phyloP scores from a whole-genome alignment of 2,888 invertebrate species.

The Theretra japonica region DNA sequence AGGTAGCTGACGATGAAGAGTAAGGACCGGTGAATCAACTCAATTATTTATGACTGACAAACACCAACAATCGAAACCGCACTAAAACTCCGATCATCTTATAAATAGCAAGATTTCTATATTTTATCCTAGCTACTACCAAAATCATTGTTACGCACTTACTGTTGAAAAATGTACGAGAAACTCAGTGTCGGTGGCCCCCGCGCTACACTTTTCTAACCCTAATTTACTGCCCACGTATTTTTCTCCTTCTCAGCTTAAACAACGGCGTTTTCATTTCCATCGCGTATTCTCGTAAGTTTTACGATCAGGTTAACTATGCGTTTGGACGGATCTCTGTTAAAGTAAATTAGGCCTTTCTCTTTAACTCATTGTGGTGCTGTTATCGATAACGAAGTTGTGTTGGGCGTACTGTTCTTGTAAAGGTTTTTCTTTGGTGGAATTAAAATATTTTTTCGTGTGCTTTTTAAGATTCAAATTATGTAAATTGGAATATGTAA shows the following conservation, averaged over 20 bases:
- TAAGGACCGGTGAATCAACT: too few species aligned
- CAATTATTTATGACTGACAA: too few species aligned
- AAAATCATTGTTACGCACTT: constrained; percentile 45
- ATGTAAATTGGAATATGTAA: too few species aligned
- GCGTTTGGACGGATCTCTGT: constrained; percentile 5
- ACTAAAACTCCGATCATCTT: too few species aligned
- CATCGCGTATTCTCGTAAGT: constrained; percentile 28
- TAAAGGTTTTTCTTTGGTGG: too few species aligned
- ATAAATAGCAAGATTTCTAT: too few species aligned
- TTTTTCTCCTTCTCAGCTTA: constrained; percentile 51
- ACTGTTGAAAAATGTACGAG: constrained; percentile 51
- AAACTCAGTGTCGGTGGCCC: constrained; percentile 43
- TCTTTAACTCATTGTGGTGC: background rate
- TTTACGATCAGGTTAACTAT: constrained; percentile 14
- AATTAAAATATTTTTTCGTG: too few species aligned
- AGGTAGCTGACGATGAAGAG: too few species aligned
- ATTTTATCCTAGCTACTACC: background rate
- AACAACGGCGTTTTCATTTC: constrained; percentile 45
- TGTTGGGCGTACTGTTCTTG: background rate
- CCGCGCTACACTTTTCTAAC: constrained; percentile 55
- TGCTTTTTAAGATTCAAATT: too few species aligned
- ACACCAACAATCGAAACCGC: too few species aligned
- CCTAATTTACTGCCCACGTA: constrained; percentile 59
- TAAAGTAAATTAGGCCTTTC: constrained; percentile 27
- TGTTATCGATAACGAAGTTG: background rate